These are phyloP conservation scores for Sipha flava DNA, from an alignment of 1,140 invertebrate genomes.

Conservation along the genomic window DNA sequence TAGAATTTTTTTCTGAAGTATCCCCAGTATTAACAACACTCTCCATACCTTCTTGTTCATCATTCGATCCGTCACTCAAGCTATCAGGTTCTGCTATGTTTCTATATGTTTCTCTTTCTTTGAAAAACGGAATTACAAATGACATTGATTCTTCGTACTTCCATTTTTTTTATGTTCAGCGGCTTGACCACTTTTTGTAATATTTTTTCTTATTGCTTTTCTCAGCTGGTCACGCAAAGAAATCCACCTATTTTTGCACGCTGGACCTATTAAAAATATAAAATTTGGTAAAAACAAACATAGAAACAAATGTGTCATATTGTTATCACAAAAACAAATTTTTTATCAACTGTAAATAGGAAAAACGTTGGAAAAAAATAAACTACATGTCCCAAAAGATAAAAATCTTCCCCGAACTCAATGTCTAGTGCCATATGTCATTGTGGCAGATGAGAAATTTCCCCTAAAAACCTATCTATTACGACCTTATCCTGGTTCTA, in stretches of 20 bases:
- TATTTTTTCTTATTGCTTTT: background rate
- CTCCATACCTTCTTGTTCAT: background rate
- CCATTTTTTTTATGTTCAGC: conserved; percentile 3
- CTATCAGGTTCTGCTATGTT: background rate
- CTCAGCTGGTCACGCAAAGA: background rate
- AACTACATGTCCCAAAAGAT: conserved; percentile 31
- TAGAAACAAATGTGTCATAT: no score
- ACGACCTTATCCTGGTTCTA: conserved; percentile 41
- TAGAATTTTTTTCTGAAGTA: background rate
- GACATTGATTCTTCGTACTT: conserved; percentile 1
- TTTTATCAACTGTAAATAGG: no score
- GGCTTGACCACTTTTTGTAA: background rate
- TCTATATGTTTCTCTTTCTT: background rate
- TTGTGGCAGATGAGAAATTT: conserved; percentile 44
- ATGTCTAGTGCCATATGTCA: conserved; percentile 38
- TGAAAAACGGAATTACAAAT: background rate
- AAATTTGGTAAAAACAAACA: background rate
- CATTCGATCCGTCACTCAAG: background rate
- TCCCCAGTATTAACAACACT: background rate
- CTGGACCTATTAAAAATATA: background rate
- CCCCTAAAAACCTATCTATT: conserved; percentile 40
- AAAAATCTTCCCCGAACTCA: conserved; percentile 31
- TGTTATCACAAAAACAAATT: no score
- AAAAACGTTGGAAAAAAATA: conserved; percentile 31
- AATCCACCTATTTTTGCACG: background rate